phyloP scores from a whole-genome alignment of 2,888 invertebrate species.

The Ommatoiulus sabulosus region DNA sequence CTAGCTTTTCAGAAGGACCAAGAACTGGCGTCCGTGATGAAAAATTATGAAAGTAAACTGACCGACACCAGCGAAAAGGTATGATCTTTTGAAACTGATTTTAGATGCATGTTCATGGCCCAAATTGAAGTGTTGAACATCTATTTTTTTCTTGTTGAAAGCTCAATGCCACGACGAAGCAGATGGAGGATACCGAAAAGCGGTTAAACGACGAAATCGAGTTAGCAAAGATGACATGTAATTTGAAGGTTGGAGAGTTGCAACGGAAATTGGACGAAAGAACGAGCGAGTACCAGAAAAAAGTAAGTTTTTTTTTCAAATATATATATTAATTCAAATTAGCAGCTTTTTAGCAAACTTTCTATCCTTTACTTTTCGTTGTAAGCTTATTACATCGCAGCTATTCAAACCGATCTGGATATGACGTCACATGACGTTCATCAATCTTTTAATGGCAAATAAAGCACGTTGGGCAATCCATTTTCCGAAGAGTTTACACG shows the following conservation, averaged over 20 bases:
- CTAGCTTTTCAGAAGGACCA: slow-evolving; percentile 54
- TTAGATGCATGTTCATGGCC: too few species aligned
- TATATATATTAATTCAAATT: too few species aligned
- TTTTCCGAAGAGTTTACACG: too few species aligned
- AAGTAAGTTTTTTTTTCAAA: slow-evolving; percentile 18
- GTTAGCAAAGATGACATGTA: slow-evolving; percentile 49
- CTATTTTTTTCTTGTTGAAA: not conserved
- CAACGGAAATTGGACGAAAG: slow-evolving; percentile 45
- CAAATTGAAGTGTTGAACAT: not conserved
- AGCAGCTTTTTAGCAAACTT: too few species aligned
- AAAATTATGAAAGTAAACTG: slow-evolving; percentile 52
- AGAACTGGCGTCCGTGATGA: slow-evolving; percentile 51
- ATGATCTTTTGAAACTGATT: not conserved
- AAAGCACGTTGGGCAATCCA: too few species aligned
- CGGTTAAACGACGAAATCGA: slow-evolving; percentile 54
- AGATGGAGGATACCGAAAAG: slow-evolving; percentile 47
- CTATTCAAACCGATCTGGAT: too few species aligned
- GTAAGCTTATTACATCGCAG: too few species aligned
- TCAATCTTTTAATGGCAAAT: too few species aligned
- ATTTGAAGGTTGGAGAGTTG: slow-evolving; percentile 45
- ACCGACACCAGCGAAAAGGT: not conserved
- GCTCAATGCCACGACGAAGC: not conserved
- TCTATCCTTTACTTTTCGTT: too few species aligned
- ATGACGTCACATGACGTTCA: too few species aligned
- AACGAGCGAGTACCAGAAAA: slow-evolving; percentile 41